phyloP scores from a whole-genome alignment of 2,113 vertebrate species.

The Lichenostomus cassidix region DNA sequence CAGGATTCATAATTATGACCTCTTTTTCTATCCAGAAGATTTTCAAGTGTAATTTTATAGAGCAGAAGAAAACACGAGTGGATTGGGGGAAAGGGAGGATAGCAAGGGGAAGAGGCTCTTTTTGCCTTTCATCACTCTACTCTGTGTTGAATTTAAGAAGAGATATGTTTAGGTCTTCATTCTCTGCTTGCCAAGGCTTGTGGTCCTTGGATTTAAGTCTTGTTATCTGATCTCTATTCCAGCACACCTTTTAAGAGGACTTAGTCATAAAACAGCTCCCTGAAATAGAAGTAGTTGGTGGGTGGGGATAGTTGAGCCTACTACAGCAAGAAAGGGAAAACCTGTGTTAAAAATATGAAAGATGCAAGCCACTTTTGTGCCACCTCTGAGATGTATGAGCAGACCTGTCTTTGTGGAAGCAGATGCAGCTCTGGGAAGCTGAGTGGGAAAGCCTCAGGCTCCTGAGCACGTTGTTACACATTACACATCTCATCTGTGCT shows the following conservation, averaged over 20 bases:
- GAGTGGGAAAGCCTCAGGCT: background rate
- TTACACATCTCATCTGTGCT: conserved; percentile 1
- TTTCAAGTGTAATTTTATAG: background rate
- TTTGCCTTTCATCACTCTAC: background rate
- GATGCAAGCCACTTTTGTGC: background rate
- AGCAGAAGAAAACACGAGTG: background rate
- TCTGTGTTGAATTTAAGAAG: background rate
- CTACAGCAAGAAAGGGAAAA: background rate
- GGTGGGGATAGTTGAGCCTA: background rate
- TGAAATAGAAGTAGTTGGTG: background rate
- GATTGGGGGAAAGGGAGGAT: background rate
- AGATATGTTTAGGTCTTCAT: background rate
- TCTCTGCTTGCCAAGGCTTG: background rate
- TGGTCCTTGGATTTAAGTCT: background rate
- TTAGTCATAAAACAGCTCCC: background rate
- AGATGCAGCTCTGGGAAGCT: background rate
- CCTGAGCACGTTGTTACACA: background rate
- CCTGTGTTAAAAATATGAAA: background rate
- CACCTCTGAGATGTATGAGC: background rate
- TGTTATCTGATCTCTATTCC: background rate
- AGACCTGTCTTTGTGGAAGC: background rate
- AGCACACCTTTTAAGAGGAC: background rate
- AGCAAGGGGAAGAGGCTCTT: background rate
- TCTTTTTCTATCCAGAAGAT: background rate
- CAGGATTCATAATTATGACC: background rate